Conservation (phyloP, 2,888 invertebrate species). For the Apodemia zela region DNA sequence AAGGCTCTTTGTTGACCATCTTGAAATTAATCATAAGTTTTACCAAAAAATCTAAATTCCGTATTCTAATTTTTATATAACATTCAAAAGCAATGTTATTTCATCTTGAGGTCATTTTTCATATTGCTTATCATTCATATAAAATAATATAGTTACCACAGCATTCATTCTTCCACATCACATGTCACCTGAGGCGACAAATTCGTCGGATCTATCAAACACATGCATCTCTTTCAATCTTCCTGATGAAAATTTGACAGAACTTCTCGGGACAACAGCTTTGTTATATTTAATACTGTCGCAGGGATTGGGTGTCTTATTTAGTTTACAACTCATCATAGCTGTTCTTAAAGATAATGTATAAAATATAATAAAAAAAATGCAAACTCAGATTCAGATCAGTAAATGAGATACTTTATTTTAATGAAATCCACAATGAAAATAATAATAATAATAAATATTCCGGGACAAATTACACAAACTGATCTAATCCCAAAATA, state of each 20-base stretch:
- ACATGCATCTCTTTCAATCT: slow-evolving; percentile 3
- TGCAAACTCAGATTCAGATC: too few species aligned
- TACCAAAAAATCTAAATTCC: too few species aligned
- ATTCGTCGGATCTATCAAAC: slow-evolving; percentile 1
- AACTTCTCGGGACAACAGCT: slow-evolving; percentile 2
- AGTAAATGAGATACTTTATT: too few species aligned
- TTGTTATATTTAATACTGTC: background rate
- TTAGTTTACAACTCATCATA: too few species aligned
- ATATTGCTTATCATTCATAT: background rate
- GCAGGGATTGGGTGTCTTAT: background rate
- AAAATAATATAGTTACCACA: slow-evolving; percentile 5
- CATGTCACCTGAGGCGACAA: slow-evolving; percentile 7
- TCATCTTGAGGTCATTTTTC: background rate
- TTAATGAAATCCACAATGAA: too few species aligned
- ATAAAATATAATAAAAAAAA: too few species aligned
- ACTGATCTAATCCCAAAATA: too few species aligned
- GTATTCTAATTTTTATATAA: background rate
- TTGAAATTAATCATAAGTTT: too few species aligned
- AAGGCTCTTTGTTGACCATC: too few species aligned
- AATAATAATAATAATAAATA: too few species aligned
- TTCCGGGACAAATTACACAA: too few species aligned
- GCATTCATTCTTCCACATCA: slow-evolving; percentile 4
- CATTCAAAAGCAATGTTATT: background rate
- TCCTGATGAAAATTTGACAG: background rate
- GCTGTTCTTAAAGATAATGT: too few species aligned